phyloP scores from a whole-genome alignment of 2,888 invertebrate species.

The Pterobdella sp. region DNA sequence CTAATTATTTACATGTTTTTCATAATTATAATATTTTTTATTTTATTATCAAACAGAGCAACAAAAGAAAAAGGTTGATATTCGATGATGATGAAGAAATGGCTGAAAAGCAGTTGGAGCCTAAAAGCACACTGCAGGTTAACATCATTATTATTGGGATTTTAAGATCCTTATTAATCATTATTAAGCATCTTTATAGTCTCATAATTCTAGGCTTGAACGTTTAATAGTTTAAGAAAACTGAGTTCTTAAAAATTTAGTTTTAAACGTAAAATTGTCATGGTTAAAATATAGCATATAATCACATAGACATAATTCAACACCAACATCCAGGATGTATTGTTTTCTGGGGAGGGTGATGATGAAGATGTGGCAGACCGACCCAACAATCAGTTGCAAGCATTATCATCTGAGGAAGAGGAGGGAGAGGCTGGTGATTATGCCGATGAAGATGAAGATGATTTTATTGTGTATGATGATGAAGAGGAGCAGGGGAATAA shows the following conservation, averaged over 20 bases:
- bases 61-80: constrained; percentile 46
- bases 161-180: not conserved
- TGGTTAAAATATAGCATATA: no score
- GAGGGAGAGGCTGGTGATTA: constrained; percentile 36
- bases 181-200: not conserved
- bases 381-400: constrained; percentile 11
- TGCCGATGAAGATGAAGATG: constrained; percentile 62
- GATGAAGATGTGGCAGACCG: constrained; percentile 60
- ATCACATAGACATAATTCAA: not conserved
- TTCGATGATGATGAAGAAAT: constrained; percentile 49
- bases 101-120: constrained; percentile 40
- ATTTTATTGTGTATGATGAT: constrained; percentile 95
- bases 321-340: not conserved
- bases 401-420: constrained; percentile 13
- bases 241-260: no score
- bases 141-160: not conserved
- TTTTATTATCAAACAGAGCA: constrained; percentile 34
- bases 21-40: constrained; percentile 18
- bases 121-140: not conserved
- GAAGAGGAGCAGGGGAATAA: constrained; percentile 43
- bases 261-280: no score
- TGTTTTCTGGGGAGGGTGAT: not conserved
- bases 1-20: constrained; percentile 6
- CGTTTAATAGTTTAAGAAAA: no score
- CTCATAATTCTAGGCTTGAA: no score